A percentile compares a stretch with the other conserved stretches of the same genome.
Conservation (phyloP, 2,113 vertebrate species). For the Petroica traversi region DNA sequence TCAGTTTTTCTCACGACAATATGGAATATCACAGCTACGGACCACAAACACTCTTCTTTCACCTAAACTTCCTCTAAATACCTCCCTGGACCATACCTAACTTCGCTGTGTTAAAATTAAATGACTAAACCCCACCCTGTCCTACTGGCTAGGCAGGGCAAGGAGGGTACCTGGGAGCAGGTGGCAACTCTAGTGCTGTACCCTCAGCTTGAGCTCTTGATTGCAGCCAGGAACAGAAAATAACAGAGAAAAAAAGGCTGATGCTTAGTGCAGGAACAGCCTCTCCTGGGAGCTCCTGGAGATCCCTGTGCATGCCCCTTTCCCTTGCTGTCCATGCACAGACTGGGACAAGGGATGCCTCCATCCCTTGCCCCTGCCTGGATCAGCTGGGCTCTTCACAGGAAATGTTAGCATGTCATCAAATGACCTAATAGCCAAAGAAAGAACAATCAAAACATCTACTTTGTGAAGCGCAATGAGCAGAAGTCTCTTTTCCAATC, state of each 20-base stretch:
- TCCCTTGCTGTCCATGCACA: fast-evolving
- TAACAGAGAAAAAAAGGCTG: not conserved
- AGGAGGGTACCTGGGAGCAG: not conserved
- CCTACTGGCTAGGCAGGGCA: not conserved
- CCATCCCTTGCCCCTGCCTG: not conserved
- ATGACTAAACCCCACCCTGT: not conserved
- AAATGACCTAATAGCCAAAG: not conserved
- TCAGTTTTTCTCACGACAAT: not conserved
- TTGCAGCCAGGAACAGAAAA: not conserved
- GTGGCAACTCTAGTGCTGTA: fast-evolving
- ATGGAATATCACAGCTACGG: fast-evolving
- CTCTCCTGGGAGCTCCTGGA: not conserved
- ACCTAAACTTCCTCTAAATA: not conserved
- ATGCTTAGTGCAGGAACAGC: not conserved
- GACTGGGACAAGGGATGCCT: fast-evolving
- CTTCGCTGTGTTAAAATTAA: not conserved
- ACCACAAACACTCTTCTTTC: not conserved
- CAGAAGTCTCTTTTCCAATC: not conserved
- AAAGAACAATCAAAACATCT: not conserved
- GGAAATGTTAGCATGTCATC: not conserved
- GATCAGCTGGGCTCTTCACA: not conserved
- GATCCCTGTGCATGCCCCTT: fast-evolving
- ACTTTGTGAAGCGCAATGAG: not conserved
- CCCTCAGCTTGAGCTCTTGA: not conserved
- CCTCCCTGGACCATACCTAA: not conserved